Percentiles rank a stretch among this genome's conserved stretches.
Conservation (phyloP, 2,113 vertebrate genomes). For the Xenopus laevis region DNA sequence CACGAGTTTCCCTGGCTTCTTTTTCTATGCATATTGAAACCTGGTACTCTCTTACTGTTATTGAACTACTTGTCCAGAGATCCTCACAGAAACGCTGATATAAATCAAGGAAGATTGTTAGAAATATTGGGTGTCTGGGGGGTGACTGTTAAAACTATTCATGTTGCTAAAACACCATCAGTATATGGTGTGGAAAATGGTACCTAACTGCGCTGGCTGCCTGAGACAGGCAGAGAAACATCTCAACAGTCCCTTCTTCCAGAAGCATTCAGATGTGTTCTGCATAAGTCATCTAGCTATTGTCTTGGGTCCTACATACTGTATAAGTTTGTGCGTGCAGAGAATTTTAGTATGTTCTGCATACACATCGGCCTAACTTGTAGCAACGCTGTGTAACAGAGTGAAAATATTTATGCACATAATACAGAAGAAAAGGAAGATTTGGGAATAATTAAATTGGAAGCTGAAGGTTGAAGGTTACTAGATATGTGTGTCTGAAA, state of each 20-base stretch:
- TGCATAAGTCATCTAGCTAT: constrained; percentile 46
- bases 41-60: too few relatives aligned
- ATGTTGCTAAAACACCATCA: too few relatives aligned
- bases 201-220: neutral
- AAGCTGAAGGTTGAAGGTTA: constrained; percentile 42
- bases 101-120: too few relatives aligned
- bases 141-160: too few relatives aligned
- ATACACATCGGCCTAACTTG: constrained; percentile 10
- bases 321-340: constrained; percentile 44
- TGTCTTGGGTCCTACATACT: constrained; percentile 41
- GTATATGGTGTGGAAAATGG: too few relatives aligned
- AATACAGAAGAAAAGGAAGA: constrained; percentile 39
- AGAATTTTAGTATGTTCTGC: constrained; percentile 48
- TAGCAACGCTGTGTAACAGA: constrained; percentile 32
- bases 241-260: constrained; percentile 33
- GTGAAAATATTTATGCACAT: constrained; percentile 47
- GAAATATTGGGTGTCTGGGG: too few relatives aligned
- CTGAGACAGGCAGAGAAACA: constrained; percentile 8
- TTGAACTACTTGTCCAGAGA: too few relatives aligned
- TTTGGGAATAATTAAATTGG: constrained; percentile 42
- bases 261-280: constrained; percentile 46
- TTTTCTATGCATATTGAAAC: too few relatives aligned
- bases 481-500: constrained; percentile 16
- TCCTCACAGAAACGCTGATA: too few relatives aligned
- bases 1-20: too few relatives aligned